Base-by-base conservation (phyloP, 2,797 vertebrate genomes). In the Rhodeus uyekii region DNA sequence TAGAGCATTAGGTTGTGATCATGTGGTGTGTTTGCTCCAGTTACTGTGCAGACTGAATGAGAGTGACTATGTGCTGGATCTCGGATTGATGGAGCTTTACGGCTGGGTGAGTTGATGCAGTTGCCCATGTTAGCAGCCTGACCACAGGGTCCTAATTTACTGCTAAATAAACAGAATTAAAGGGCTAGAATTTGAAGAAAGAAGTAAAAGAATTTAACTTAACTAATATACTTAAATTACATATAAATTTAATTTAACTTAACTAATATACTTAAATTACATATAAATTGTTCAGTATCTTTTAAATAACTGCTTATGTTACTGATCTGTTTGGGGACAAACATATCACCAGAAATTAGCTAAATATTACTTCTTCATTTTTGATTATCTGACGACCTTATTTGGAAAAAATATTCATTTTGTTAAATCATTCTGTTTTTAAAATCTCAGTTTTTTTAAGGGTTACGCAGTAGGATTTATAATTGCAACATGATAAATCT, bases 1-100 rank as follows among this genome's bases (percentile, higher is more conserved):
- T 36, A 24, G 86, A 87, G 89, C 84, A 80, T 89, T 68, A 34
- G 69, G 44, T 55, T 61, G 61, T 55, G 39, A 65, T 89, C 88
- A 90, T 92, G 90, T 90, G 90, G 88, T 89, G 88, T 84, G 85
- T 90, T 89, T 92, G 89, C 89, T 91, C 90, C 90, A 92, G 90
- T 91, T 93, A 90, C 90, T 89, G 91, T 89, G 87, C 87, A 81
- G 82, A 83, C 48, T 86, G 88, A 87, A 79, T 79, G 29, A 87
- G 88, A 90, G 84, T 87, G 78, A 32, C 61, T 32, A 34, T 61
- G 61, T n/a, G 38, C 27, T 81, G 74, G 34, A 69, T 78, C n/a
- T 44, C 19, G 36, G 27, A 74, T 32, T 77, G 78, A 55, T 73
- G 48, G 60, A 79, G 77, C 42, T 22, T 85, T 27, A 88, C 85